These are phyloP conservation scores for Drosophila anomelani DNA, from an alignment of 2,888 invertebrate species.

Conservation along the genomic window DNA sequence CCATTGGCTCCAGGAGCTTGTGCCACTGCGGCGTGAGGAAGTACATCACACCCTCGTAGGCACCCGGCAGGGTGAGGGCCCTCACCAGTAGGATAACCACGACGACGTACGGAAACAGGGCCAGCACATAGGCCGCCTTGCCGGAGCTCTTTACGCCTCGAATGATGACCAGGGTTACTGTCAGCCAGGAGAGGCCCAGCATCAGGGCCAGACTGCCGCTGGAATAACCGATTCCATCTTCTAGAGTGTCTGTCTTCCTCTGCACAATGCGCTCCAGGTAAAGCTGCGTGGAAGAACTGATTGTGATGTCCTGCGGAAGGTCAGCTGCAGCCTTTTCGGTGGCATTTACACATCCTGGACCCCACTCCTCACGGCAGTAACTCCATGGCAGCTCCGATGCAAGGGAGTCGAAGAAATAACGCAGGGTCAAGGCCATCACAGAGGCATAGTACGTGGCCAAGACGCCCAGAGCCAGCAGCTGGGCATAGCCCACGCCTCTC, in stretches of 20 bases:
- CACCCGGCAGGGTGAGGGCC: slow-evolving; percentile 87
- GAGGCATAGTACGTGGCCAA: slow-evolving; percentile 89
- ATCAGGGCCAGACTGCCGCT: slow-evolving; percentile 86
- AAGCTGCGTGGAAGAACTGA: slow-evolving; percentile 80
- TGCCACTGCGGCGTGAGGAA: slow-evolving; percentile 88
- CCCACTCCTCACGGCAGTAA: slow-evolving; percentile 86
- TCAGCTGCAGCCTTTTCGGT: slow-evolving; percentile 1
- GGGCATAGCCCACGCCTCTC: slow-evolving; percentile 87
- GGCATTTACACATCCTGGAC: slow-evolving; percentile 82
- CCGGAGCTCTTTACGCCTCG: slow-evolving; percentile 87
- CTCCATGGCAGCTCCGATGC: slow-evolving; percentile 88
- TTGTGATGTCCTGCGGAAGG: slow-evolving; percentile 26
- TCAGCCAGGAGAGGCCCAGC: slow-evolving; percentile 86
- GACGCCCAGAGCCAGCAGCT: slow-evolving; percentile 85
- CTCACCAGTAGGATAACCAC: slow-evolving; percentile 87
- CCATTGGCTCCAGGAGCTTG: slow-evolving; percentile 85
- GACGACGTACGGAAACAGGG: slow-evolving; percentile 88
- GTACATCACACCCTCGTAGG: slow-evolving; percentile 87
- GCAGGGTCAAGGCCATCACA: slow-evolving; percentile 88
- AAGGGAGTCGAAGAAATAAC: slow-evolving; percentile 88
- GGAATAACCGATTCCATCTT: slow-evolving; percentile 86
- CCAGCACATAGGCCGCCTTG: slow-evolving; percentile 89
- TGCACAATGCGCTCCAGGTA: slow-evolving; percentile 84
- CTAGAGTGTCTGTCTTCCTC: slow-evolving; percentile 84
- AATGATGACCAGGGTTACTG: slow-evolving; percentile 85